Evolutionary conservation across 2,888 invertebrate species (phyloP), one percentile per base, ranked within the genome.

Genomic region (Dione juno): DNA sequence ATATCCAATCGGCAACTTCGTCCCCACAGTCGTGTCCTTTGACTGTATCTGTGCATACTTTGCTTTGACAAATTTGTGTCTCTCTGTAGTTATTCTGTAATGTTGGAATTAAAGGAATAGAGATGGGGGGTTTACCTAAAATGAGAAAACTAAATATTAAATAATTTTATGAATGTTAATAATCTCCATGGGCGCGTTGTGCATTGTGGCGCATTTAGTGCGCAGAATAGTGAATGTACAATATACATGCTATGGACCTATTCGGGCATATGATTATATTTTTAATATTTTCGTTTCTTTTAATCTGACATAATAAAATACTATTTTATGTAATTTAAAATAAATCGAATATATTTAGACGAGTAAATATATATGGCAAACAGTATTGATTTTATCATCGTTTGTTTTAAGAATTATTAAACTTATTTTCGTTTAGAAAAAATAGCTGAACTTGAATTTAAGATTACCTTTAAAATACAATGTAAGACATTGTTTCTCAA

Each of bases 11-110:
- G 0, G 96, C 95, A 0, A 96, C 96, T 74, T 95, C 94, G 67
- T 96, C 94, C 0, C 99, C 99, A 87, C 98, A 98, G 84, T 99
- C 98, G 75, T 94, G 92, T 0, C 97, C 97, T 79, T 95, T 93
- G 0, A 98, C 95, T 73, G 94, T 92, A 82, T 97, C 97, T 1
- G 96, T 96, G 84, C 98, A 98, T 13, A 99, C 96, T 94, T 97
- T 97, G 81, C 96, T 97, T 74, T 95, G 95, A 81, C 97, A 97
- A 53, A 95, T 76, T 72, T 89, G 84, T 41, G 88, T 86, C 16
- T 88, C 84, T 73, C 80, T 80, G 0, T 78, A 80, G 71, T 77
- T 79, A 19, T 76, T 80, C 52, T 82, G 76, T 1, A 79, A 59
- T 3, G 69, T 72, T 14, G 82, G 75, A 14, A 94, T 89, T 53